These are phyloP conservation scores for Percina caprodes DNA, from an alignment of 2,113 vertebrate species.

Conservation along the genomic window DNA sequence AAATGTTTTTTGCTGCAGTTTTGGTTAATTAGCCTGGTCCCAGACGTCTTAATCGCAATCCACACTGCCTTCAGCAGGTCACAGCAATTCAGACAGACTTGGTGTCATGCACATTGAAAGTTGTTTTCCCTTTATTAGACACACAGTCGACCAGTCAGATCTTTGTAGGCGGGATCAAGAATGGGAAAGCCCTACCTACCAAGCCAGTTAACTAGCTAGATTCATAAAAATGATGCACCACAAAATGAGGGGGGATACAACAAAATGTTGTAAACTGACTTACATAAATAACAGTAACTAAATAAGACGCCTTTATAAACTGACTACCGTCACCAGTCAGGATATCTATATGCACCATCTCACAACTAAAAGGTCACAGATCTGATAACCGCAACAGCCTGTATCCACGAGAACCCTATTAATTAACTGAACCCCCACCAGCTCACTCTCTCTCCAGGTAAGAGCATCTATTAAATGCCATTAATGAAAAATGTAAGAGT, in stretches of 20 bases:
- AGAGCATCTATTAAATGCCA: slow-evolving; percentile 52
- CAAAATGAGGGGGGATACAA: too few relatives aligned
- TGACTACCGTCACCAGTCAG: not conserved
- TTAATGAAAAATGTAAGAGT: slow-evolving; percentile 49
- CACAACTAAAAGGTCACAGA: slow-evolving; percentile 53
- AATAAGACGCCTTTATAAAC: too few relatives aligned
- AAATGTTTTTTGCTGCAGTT: not conserved
- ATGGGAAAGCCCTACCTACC: too few relatives aligned
- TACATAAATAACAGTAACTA: too few relatives aligned
- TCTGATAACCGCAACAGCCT: slow-evolving; percentile 20
- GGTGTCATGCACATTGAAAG: too few relatives aligned
- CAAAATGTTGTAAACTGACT: too few relatives aligned
- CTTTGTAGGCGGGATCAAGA: too few relatives aligned
- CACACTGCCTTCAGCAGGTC: too few relatives aligned
- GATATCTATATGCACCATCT: slow-evolving; percentile 10
- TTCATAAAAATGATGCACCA: too few relatives aligned
- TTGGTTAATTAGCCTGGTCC: not conserved
- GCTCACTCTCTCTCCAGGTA: slow-evolving; percentile 22
- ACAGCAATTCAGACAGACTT: too few relatives aligned
- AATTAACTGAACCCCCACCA: slow-evolving; percentile 38
- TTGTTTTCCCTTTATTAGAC: not conserved
- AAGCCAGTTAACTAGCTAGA: too few relatives aligned
- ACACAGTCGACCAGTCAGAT: not conserved
- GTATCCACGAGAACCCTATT: slow-evolving; percentile 38
- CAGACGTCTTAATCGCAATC: not conserved